phyloP scores from a whole-genome alignment of 2,113 vertebrate species.

The Clarias magur region DNA sequence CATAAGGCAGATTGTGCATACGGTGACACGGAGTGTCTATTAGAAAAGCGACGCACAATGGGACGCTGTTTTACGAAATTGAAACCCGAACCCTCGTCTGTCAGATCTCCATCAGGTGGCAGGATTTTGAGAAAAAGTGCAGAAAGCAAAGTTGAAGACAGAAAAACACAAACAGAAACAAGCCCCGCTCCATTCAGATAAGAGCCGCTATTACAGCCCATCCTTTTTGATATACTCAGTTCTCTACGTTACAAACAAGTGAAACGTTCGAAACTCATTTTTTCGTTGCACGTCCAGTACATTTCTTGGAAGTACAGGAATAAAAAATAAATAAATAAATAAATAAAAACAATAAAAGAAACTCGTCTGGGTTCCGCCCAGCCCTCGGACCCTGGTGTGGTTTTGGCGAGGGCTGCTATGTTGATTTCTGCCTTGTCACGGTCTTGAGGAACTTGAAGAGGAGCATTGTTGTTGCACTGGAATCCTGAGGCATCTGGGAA shows the following conservation, averaged over 20 bases:
- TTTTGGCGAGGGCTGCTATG: constrained; percentile 33
- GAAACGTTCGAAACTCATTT: background rate
- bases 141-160: background rate
- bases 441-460: constrained; percentile 37
- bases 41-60: background rate
- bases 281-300: constrained; percentile 14
- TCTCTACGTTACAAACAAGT: background rate
- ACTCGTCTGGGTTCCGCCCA: constrained; percentile 39
- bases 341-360: too few relatives aligned
- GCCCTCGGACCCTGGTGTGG: constrained; percentile 30
- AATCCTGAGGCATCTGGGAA: constrained; percentile 18
- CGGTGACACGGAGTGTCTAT: constrained; percentile 29
- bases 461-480: constrained; percentile 21
- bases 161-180: background rate
- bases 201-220: background rate
- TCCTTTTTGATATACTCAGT: background rate
- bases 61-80: background rate
- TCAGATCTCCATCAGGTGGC: background rate
- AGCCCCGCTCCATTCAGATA: background rate
- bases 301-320: background rate
- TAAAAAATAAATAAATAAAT: background rate
- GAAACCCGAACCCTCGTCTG: background rate
- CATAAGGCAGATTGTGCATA: background rate
- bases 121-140: too few relatives aligned
- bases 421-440: constrained; percentile 40